phyloP scores from a whole-genome alignment of 2,113 vertebrate genomes.

The Oryzias javanicus region DNA sequence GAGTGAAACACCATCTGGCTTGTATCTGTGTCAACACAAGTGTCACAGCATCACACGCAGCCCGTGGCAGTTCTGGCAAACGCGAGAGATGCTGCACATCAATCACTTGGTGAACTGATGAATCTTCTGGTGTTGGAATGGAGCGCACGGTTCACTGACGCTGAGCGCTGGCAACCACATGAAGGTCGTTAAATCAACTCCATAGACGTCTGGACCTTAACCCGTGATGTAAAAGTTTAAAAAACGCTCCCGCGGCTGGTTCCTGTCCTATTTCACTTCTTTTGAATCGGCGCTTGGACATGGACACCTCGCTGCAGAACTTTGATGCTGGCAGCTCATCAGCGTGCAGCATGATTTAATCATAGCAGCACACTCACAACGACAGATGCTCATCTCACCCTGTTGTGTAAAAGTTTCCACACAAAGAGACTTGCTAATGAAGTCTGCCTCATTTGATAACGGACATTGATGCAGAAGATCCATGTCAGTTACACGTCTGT shows the following conservation, averaged over 20 bases:
- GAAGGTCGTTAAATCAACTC: not conserved
- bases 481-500: too few species aligned
- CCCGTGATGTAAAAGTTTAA: too few species aligned
- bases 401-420: not conserved
- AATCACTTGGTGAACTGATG: not conserved
- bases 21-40: slow-evolving; percentile 25
- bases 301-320: not conserved
- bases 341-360: not conserved
- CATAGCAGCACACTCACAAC: not conserved
- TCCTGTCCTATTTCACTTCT: not conserved
- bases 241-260: not conserved
- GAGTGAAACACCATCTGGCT: slow-evolving; percentile 23
- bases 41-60: slow-evolving; percentile 34
- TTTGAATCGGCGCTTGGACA: not conserved
- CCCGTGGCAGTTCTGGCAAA: slow-evolving; percentile 3
- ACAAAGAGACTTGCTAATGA: slow-evolving; percentile 3
- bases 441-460: not conserved
- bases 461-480: too few species aligned
- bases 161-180: not conserved
- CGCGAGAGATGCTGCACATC: not conserved
- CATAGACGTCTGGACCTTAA: too few species aligned
- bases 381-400: slow-evolving; percentile 3
- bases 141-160: not conserved
- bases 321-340: not conserved
- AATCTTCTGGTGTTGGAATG: not conserved